A percentile compares a stretch with the other conserved stretches of the same genome.
These are phyloP conservation scores for Aptenodytes patagonicus DNA, from an alignment of 2,113 vertebrate species.

Conservation along the genomic window DNA sequence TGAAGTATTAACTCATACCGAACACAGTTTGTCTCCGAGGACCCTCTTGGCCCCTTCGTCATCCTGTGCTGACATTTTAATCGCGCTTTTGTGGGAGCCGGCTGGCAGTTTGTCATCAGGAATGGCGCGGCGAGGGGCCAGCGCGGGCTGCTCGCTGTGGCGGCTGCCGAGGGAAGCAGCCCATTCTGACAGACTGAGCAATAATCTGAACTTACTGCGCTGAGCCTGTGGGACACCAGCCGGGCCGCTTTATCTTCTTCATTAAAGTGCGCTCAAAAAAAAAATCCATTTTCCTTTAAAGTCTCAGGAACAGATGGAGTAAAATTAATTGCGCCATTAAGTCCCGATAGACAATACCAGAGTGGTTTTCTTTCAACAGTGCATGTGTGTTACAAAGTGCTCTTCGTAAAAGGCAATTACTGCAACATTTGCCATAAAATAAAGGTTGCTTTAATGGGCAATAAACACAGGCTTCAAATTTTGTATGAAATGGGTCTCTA, in stretches of 20 bases:
- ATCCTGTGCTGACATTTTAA: slow-evolving; percentile 87
- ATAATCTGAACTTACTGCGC: slow-evolving; percentile 88
- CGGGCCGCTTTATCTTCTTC: slow-evolving; percentile 94
- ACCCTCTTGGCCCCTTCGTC: slow-evolving; percentile 83
- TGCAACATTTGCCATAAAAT: slow-evolving; percentile 92
- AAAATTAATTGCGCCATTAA: slow-evolving; percentile 98
- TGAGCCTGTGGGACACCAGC: slow-evolving; percentile 87
- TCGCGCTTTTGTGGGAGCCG: slow-evolving; percentile 84
- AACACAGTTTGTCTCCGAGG: slow-evolving; percentile 85
- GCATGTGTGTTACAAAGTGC: slow-evolving; percentile 89
- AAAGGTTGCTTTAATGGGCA: slow-evolving; percentile 95
- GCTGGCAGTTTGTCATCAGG: slow-evolving; percentile 89
- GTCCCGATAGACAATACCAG: slow-evolving; percentile 91
- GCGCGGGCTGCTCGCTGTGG: slow-evolving; percentile 77
- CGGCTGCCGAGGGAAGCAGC: slow-evolving; percentile 80
- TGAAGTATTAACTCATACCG: slow-evolving; percentile 85
- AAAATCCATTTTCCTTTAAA: slow-evolving; percentile 96
- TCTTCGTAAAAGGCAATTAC: slow-evolving; percentile 94
- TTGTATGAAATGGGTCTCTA: slow-evolving; percentile 87
- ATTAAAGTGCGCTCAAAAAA: slow-evolving; percentile 93
- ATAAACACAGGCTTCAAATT: slow-evolving; percentile 92
- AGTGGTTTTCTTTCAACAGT: slow-evolving; percentile 92
- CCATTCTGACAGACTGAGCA: slow-evolving; percentile 90
- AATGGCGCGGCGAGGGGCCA: slow-evolving; percentile 85
- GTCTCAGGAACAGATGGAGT: slow-evolving; percentile 96